A percentile compares a stretch with the other conserved stretches of the same genome.
These are phyloP conservation scores for Phylloscopus trochilus DNA, from an alignment of 2,113 vertebrate genomes.

Conservation along the genomic window DNA sequence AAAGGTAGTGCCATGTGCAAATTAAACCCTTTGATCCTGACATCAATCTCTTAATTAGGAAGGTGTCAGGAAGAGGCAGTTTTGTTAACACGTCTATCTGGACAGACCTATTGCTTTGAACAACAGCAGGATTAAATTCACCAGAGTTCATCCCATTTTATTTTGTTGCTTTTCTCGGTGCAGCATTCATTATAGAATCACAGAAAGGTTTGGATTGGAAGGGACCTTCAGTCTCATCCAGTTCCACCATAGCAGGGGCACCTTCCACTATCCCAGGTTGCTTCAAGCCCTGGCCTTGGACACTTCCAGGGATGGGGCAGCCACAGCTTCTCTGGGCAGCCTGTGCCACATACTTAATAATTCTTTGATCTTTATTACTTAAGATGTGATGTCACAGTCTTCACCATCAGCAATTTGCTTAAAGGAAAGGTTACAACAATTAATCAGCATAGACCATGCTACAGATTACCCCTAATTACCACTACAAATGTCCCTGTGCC, in stretches of 20 bases:
- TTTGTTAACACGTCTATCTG: neutral
- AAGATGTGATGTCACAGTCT: slow-evolving; percentile 52
- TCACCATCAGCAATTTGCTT: slow-evolving; percentile 55
- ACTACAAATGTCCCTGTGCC: neutral
- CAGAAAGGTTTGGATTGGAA: neutral
- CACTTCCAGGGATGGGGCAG: neutral
- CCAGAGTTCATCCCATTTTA: neutral
- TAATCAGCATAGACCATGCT: neutral
- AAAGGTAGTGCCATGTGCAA: neutral
- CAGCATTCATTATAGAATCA: neutral
- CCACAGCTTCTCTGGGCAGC: neutral
- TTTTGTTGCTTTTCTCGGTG: neutral
- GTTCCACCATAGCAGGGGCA: neutral
- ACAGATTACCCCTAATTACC: neutral
- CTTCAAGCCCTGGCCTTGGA: neutral
- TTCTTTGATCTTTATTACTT: slow-evolving; percentile 67
- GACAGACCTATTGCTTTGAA: neutral
- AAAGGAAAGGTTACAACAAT: neutral
- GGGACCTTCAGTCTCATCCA: neutral
- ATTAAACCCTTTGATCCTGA: slow-evolving; percentile 52
- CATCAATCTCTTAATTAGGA: slow-evolving; percentile 53
- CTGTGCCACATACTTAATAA: neutral
- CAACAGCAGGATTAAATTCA: neutral
- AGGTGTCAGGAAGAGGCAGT: neutral
- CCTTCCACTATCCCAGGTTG: neutral